phyloP scores from a whole-genome alignment of 2,888 invertebrate species.

The Mantis religiosa region DNA sequence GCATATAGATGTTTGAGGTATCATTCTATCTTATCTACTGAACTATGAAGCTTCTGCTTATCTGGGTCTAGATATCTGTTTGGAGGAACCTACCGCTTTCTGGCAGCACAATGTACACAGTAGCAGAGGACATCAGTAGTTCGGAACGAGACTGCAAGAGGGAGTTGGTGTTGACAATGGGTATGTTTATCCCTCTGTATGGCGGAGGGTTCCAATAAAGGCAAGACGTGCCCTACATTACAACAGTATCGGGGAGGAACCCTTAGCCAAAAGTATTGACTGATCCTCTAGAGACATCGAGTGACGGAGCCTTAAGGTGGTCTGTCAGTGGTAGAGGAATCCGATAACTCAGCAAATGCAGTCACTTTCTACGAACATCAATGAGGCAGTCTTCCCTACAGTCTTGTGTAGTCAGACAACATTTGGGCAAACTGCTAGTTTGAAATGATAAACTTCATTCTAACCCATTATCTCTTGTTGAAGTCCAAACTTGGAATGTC shows the following conservation, averaged over 20 bases:
- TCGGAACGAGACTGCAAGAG: not conserved
- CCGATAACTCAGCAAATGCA: too few relatives aligned
- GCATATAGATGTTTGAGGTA: too few relatives aligned
- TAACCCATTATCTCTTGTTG: too few relatives aligned
- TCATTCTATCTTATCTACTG: too few relatives aligned
- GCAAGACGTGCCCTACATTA: conserved; percentile 14
- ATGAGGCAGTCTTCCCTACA: too few relatives aligned
- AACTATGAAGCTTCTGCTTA: too few relatives aligned
- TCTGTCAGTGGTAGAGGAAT: not conserved
- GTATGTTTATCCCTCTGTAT: not conserved
- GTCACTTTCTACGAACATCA: too few relatives aligned
- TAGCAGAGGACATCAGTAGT: not conserved
- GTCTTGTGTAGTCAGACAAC: too few relatives aligned
- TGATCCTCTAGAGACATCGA: not conserved
- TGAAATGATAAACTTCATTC: too few relatives aligned
- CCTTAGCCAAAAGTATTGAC: not conserved
- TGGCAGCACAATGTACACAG: not conserved
- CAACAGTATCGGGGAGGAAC: not conserved
- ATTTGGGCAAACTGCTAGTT: too few relatives aligned
- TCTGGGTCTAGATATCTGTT: too few relatives aligned
- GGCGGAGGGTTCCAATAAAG: not conserved
- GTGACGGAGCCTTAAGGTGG: not conserved
- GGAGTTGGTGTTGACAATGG: not conserved
- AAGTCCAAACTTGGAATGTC: too few relatives aligned
- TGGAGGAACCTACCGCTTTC: not conserved